Conservation (phyloP, 2,113 vertebrate species). For the Rhabdomys dilectus region DNA sequence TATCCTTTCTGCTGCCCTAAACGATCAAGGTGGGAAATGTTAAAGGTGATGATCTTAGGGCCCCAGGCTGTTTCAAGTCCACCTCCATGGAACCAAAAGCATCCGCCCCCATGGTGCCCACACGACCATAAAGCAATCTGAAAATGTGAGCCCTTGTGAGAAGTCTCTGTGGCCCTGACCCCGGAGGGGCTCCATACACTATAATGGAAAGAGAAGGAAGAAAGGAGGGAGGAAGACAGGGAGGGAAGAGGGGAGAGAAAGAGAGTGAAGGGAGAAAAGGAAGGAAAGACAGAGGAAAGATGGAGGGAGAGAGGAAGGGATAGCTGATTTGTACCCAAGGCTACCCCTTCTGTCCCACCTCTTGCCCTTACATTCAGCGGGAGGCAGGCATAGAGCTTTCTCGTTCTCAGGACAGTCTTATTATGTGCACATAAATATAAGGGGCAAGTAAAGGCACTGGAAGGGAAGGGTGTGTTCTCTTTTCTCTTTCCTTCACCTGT, state of each 20-base stretch:
- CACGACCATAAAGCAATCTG: background rate
- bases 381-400: background rate
- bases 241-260: too few relatives aligned
- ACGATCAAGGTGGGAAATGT: background rate
- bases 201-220: background rate
- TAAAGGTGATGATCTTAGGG: background rate
- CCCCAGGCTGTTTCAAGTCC: background rate
- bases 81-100: background rate
- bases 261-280: background rate
- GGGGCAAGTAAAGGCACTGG: accelerated
- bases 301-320: background rate
- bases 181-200: background rate
- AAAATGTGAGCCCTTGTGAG: background rate
- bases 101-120: background rate
- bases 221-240: background rate
- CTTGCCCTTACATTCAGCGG: background rate
- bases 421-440: background rate
- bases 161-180: background rate
- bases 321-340: background rate
- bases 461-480: background rate
- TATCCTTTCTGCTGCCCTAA: background rate
- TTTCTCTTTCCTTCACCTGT: background rate
- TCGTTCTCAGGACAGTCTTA: background rate
- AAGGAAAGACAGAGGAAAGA: background rate
- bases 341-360: background rate